These are phyloP conservation scores for Drosophila imparisetae DNA, from an alignment of 2,888 invertebrate species.

Conservation along the genomic window DNA sequence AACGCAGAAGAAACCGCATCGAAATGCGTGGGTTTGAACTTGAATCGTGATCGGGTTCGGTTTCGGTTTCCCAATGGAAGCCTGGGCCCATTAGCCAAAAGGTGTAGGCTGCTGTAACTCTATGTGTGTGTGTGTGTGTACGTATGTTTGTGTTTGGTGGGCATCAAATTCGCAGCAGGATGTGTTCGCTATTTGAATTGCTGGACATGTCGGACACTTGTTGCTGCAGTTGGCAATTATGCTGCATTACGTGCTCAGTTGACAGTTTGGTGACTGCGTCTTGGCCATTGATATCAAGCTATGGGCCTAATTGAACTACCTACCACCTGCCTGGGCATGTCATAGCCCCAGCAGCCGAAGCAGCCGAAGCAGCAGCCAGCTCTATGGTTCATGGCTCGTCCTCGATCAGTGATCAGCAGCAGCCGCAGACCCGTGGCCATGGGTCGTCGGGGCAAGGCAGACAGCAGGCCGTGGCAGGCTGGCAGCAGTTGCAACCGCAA, in stretches of 20 bases:
- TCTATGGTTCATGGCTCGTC: constrained; percentile 36
- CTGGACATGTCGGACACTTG: constrained; percentile 64
- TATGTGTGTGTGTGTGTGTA: constrained; percentile 1
- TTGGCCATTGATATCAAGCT: constrained; percentile 61
- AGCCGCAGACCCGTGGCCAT: constrained; percentile 33
- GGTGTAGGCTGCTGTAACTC: constrained; percentile 64
- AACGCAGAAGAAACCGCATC: constrained; percentile 25
- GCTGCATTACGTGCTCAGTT: constrained; percentile 72
- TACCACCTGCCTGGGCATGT: constrained; percentile 58
- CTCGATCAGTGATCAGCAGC: constrained; percentile 64
- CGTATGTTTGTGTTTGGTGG: constrained; percentile 31
- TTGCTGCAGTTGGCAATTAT: constrained; percentile 75
- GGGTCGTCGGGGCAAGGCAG: constrained; percentile 57
- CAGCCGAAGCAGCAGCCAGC: constrained; percentile 8
- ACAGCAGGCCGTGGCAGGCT: constrained; percentile 25
- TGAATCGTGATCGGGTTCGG: constrained; percentile 63
- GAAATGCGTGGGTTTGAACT: constrained; percentile 69
- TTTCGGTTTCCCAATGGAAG: constrained; percentile 52
- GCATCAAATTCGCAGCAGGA: constrained; percentile 81
- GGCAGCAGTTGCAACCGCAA: constrained; percentile 12
- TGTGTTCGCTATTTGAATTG: constrained; percentile 73
- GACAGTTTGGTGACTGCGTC: constrained; percentile 65
- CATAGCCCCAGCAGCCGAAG: constrained; percentile 26
- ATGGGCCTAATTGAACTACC: constrained; percentile 72
- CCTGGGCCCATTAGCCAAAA: constrained; percentile 78